phyloP scores from a whole-genome alignment of 2,797 vertebrate genomes.

The Valencia hispanica region DNA sequence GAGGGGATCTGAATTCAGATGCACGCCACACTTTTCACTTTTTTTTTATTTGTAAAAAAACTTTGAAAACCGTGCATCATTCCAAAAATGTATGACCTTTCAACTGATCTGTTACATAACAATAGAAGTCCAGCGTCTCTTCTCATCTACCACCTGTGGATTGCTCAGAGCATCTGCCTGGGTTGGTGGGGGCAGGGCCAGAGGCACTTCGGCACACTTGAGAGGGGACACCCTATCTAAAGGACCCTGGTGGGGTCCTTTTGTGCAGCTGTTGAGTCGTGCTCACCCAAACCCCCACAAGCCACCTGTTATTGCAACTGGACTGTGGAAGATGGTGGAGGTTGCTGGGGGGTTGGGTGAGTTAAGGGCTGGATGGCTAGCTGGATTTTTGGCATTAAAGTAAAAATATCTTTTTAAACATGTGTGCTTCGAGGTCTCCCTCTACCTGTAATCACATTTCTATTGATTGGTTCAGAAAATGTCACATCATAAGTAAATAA shows the following conservation, averaged over 20 bases:
- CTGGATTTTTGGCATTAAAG: constrained; percentile 25
- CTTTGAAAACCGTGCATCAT: not conserved
- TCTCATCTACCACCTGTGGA: constrained; percentile 78
- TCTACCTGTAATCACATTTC: constrained; percentile 5
- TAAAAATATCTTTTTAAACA: not conserved
- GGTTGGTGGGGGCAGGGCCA: constrained; percentile 64
- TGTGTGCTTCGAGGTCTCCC: constrained; percentile 4
- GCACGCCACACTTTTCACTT: no score
- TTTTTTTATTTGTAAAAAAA: not conserved
- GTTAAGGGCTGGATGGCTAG: constrained; percentile 1
- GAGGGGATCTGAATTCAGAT: not conserved
- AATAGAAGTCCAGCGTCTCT: constrained; percentile 21
- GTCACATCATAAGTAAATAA: not conserved
- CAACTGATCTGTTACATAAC: constrained; percentile 35
- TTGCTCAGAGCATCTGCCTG: constrained; percentile 74
- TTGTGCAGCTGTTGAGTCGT: constrained; percentile 84
- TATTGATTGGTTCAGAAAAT: constrained; percentile 17
- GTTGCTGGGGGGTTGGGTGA: constrained; percentile 54
- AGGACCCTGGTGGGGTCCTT: constrained; percentile 73
- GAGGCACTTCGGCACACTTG: constrained; percentile 72
- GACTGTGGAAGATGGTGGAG: constrained; percentile 63
- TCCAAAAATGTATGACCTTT: not conserved
- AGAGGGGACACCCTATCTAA: constrained; percentile 73
- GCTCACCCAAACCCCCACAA: constrained; percentile 73
- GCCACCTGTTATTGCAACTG: constrained; percentile 85